Percentiles rank a stretch among this genome's conserved stretches.
Evolutionary conservation across 2,797 vertebrate species (phyloP).

Genomic region (Acropternis orthonyx): DNA sequence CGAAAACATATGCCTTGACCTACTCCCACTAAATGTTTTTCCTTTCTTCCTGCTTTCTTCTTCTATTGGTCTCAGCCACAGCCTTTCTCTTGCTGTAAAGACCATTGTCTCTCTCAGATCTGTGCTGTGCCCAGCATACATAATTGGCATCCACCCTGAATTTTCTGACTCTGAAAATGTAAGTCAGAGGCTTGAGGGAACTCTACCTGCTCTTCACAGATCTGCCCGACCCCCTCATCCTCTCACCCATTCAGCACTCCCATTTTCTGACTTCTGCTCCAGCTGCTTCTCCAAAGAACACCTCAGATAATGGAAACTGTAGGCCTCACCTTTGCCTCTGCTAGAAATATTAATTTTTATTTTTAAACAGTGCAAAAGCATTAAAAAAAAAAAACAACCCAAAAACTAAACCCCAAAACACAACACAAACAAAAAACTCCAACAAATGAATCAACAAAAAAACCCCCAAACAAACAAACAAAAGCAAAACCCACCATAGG

Average conservation of each 20-base stretch:
- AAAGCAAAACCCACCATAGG: accelerated
- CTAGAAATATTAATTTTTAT: background rate
- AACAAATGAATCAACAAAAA: background rate
- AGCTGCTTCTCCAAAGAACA: background rate
- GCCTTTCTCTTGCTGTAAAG: background rate
- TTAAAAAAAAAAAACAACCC: background rate
- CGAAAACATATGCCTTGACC: slow-evolving; percentile 17
- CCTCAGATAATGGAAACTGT: background rate
- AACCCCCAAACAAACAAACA: background rate
- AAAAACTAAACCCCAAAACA: background rate
- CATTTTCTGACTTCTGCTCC: background rate
- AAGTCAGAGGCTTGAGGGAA: background rate
- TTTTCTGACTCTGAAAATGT: background rate
- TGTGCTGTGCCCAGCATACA: background rate
- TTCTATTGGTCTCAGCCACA: background rate
- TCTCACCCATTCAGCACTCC: background rate
- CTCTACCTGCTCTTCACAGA: background rate
- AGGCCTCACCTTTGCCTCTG: background rate
- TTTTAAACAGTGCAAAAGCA: background rate
- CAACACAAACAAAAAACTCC: background rate
- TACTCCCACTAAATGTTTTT: slow-evolving; percentile 17
- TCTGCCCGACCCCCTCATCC: background rate
- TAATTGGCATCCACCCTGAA: background rate
- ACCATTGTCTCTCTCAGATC: slow-evolving; percentile 8
- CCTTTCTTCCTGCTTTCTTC: slow-evolving; percentile 14